Evolutionary conservation across 2,888 invertebrate species (phyloP).

Genomic region (Epistrophe grossulariae): DNA sequence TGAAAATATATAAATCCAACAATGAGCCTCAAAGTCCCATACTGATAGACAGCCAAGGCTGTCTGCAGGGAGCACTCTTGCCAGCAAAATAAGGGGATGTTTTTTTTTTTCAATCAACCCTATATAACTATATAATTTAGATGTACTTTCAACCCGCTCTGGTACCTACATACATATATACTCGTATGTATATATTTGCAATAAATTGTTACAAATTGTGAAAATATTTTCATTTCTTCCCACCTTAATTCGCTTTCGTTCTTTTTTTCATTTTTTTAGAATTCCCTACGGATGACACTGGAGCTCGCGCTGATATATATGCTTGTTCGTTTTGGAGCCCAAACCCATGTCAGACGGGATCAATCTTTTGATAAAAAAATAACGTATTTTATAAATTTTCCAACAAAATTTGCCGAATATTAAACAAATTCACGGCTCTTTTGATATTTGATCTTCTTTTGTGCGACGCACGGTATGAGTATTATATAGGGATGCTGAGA

Average conservation of each 20-base stretch:
- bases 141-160: background rate
- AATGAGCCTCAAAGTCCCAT: constrained; percentile 43
- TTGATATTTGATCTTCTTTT: constrained; percentile 59
- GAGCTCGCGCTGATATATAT: background rate
- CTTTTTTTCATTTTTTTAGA: background rate
- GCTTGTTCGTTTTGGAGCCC: background rate
- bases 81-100: background rate
- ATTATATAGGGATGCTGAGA: constrained; percentile 8
- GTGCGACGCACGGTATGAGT: background rate
- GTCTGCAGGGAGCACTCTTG: constrained; percentile 4
- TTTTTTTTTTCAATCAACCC: constrained; percentile 2
- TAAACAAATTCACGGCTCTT: constrained; percentile 62
- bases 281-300: constrained; percentile 11
- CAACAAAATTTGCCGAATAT: constrained; percentile 56
- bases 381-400: constrained; percentile 60
- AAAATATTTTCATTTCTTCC: constrained; percentile 53
- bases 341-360: constrained; percentile 17
- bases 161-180: background rate
- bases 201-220: constrained; percentile 69
- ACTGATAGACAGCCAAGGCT: constrained; percentile 28
- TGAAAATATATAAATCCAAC: constrained; percentile 64
- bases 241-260: constrained; percentile 3
- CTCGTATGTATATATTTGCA: constrained; percentile 19
- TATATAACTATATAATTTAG: background rate
- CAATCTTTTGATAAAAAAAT: constrained; percentile 34